Evolutionary conservation across 2,888 invertebrate species (phyloP).

Genomic region (Dasypogon diadema): DNA sequence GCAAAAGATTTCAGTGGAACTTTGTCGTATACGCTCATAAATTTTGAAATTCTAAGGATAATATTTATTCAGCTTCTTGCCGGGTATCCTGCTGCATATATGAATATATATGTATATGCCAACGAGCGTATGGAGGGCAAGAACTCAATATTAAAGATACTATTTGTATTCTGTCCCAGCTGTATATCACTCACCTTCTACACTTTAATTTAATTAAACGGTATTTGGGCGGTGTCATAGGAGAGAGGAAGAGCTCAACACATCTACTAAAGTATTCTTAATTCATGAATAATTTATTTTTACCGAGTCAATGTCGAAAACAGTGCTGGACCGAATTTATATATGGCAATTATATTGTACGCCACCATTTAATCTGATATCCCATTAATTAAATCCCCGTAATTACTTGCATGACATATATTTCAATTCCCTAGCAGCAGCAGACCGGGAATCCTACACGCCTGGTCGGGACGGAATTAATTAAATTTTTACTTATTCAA

Average conservation of each 20-base stretch:
- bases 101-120: too few species aligned
- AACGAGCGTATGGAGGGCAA: too few species aligned
- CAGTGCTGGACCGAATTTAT: background rate
- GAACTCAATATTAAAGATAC: too few species aligned
- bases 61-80: too few species aligned
- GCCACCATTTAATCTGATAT: background rate
- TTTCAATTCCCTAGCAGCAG: background rate
- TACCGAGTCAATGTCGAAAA: background rate
- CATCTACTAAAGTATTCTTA: background rate
- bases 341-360: background rate
- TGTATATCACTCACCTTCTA: too few species aligned
- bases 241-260: background rate
- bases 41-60: too few species aligned
- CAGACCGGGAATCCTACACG: background rate
- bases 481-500: conserved; percentile 30
- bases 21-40: too few species aligned
- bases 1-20: too few species aligned
- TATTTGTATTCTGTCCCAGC: too few species aligned
- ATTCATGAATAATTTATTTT: background rate
- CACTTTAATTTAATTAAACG: too few species aligned
- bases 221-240: too few species aligned
- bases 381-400: background rate
- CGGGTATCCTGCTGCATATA: too few species aligned
- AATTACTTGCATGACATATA: background rate
- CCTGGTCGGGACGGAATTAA: background rate